Evolutionary conservation across 2,113 vertebrate genomes (phyloP).

Genomic region (Archilochus colubris): DNA sequence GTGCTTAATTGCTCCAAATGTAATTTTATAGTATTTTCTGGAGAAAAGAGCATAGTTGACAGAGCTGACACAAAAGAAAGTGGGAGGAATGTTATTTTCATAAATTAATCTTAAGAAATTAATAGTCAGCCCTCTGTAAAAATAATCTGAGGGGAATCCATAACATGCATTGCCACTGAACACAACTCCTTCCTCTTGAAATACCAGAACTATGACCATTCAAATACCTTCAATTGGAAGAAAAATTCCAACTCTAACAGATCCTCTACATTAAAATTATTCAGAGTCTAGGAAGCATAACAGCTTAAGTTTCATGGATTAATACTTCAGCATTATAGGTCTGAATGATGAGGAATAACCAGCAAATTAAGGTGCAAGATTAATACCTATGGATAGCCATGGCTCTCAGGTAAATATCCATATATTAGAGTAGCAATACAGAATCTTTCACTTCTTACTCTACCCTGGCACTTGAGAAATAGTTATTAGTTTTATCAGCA

Average conservation of each 20-base stretch:
- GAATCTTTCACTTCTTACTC: background rate
- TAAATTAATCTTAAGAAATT: background rate
- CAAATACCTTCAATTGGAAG: background rate
- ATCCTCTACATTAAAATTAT: background rate
- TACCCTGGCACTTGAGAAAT: background rate
- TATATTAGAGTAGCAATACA: background rate
- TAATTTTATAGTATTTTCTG: background rate
- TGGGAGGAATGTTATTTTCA: background rate
- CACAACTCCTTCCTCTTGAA: background rate
- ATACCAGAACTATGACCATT: background rate
- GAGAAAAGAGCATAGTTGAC: background rate
- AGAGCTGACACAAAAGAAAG: background rate
- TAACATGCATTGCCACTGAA: background rate
- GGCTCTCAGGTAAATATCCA: background rate
- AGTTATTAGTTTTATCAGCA: background rate
- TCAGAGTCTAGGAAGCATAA: background rate
- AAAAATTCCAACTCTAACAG: background rate
- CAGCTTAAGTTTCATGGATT: background rate
- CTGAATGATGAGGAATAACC: slow-evolving; percentile 7
- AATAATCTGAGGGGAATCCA: background rate
- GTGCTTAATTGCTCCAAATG: background rate
- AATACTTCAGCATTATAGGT: background rate
- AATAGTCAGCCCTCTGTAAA: background rate
- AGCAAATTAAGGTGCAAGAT: background rate
- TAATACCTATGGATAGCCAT: background rate